Base-by-base conservation (phyloP, 2,888 invertebrate genomes). In the Drosophila pullipes region DNA sequence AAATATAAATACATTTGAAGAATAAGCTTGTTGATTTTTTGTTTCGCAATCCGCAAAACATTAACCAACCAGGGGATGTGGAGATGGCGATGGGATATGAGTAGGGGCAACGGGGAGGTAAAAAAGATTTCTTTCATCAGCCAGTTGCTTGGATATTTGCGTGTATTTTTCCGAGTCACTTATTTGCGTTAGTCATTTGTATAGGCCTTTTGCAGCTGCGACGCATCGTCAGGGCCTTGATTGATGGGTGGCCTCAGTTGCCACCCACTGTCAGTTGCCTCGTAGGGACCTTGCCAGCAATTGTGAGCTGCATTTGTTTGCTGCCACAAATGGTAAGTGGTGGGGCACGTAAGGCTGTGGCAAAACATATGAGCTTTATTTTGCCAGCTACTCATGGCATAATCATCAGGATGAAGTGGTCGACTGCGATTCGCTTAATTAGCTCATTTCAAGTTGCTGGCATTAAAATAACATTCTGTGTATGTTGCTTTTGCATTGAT, bases 111-210 rank as follows among this genome's bases (percentile, higher is more conserved):
- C 4, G 25, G 1, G 25, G 9, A 25, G 16, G 47, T 47, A 30
- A n/a, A 57, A 39, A 57, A n/a, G 28, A 7, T 9, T n/a, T 39
- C 28, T 58, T n/a, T n/a, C 18, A 41, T 57, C 57, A n/a, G 57
- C 30, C 30, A 22, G 57, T 31, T 57, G 39, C 41, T 31, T 41
- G 16, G 22, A 31, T 22, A 30, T 44, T 58, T 44, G 39, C 9
- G 5, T 28, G 44, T 22, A 22, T 58, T 58, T 58, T 58, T 22
- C 41, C 41, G 22, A 31, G 31, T 44, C 58, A 44, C 41, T 58
- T 79, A 72, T 79, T 79, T 79, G 76, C 73, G 63, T 73, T 79
- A 64, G 67, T 66, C 69, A 79, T 79, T 79, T 79, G 76, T 58
- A 49, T 59, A 52, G 61, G 59, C 50, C 69, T 61, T 64, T 60